Base-by-base conservation (phyloP, 2,888 invertebrate species). In the Diarsia mendica region DNA sequence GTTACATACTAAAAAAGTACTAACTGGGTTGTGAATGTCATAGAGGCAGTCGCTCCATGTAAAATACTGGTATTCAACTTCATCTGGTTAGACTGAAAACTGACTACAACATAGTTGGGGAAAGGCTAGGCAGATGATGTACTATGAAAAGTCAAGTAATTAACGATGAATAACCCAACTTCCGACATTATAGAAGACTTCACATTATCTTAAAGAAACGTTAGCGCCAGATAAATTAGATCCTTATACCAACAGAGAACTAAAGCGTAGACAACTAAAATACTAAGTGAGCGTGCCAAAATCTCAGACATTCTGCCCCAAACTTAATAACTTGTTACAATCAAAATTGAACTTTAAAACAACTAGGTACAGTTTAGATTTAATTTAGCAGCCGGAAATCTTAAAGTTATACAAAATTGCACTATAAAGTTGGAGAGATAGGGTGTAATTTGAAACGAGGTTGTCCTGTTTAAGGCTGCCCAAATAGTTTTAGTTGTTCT, bases 241-340 rank as follows among this genome's bases (percentile, higher is more conserved):
- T 85, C 87, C 89, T 90, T 90, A 90, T 86, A 87, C 85, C 76
- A 83, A 82, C 77, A 86, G 77, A 60, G 58, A 79, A 86, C 84
- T 84, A 75, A 85, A 85, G 82, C 85, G 85, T 85, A 89, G 91
- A 91, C 91, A 88, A 85, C 90, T 90, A 87, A 92, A 92, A 93
- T 92, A 90, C 92, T 91, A 88, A 89, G 89, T 82, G 86, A 89
- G 88, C 88, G 87, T 86, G 86, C 90, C 89, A 85, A 90, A 92
- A 91, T 92, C 88, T 85, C 84, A 88, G 80, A 82, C 87, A 89
- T 89, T 89, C 89, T 89, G 83, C 84, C 84, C 87, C 85, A 85
- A 87, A 89, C 87, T 86, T 79, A 71, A 82, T 72, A 80, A 79
- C 72, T 80, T 76, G 48, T 66, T 60, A 68, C 85, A 86, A 77